phyloP scores from a whole-genome alignment of 2,113 vertebrate genomes.

The Emydocephalus ijimae region DNA sequence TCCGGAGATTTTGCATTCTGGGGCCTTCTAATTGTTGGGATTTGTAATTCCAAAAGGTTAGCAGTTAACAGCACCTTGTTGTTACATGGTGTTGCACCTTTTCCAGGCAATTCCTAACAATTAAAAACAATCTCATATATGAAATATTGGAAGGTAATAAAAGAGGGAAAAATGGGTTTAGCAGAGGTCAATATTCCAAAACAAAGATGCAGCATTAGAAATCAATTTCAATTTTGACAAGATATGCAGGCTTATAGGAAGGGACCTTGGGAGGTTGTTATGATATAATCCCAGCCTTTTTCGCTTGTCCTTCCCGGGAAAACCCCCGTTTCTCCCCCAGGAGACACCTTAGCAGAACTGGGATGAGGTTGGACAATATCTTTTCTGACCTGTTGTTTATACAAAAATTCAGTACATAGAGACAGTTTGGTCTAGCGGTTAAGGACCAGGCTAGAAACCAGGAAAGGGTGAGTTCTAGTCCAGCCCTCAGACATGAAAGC shows the following conservation, averaged over 20 bases:
- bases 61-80: not conserved
- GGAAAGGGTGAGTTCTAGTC: not conserved
- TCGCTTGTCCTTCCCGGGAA: not conserved
- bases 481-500: not conserved
- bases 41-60: not conserved
- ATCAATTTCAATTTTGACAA: not conserved
- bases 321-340: not conserved
- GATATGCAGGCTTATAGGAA: not conserved
- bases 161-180: not conserved
- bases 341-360: not conserved
- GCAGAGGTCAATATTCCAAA: not conserved
- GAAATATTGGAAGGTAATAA: not conserved
- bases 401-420: not conserved
- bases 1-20: conserved; percentile 31
- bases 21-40: conserved; percentile 2
- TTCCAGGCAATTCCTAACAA: not conserved
- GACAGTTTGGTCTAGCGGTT: no score
- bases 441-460: no score
- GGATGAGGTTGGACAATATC: not conserved
- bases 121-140: not conserved
- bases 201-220: not conserved
- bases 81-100: not conserved
- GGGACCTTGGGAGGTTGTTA: not conserved
- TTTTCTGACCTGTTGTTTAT: not conserved
- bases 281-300: not conserved